Conservation (phyloP, 2,888 invertebrate species). For the Calameuta pallipes region DNA sequence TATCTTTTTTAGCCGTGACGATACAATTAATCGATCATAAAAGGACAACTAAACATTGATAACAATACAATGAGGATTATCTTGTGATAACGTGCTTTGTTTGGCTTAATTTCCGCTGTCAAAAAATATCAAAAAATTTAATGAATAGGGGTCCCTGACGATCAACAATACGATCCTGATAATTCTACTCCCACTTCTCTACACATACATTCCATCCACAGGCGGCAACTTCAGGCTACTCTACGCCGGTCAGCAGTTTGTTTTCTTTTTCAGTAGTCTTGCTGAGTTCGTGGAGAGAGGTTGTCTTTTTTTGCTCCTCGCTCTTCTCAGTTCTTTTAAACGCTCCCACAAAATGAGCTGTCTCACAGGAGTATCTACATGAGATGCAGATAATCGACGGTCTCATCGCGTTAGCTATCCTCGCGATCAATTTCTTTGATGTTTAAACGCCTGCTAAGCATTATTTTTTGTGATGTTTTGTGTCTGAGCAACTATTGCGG, state of each 20-base stretch:
- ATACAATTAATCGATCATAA: neutral
- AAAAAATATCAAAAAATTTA: neutral
- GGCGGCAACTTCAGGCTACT: conserved; percentile 3
- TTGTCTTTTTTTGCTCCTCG: neutral
- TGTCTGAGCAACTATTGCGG: conserved; percentile 20
- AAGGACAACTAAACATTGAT: neutral
- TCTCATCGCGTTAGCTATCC: neutral
- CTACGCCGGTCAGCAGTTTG: neutral
- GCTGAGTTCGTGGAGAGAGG: conserved; percentile 12
- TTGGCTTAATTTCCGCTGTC: neutral
- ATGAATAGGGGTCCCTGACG: neutral
- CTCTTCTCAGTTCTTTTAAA: neutral
- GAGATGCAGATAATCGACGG: conserved; percentile 1
- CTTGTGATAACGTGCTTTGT: neutral
- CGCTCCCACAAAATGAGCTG: neutral
- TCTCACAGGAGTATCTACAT: neutral
- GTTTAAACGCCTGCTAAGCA: conserved; percentile 18
- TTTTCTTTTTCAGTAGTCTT: conserved; percentile 14
- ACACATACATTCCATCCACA: neutral
- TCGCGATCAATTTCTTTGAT: conserved; percentile 6
- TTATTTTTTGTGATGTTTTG: conserved; percentile 22
- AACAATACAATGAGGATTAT: neutral
- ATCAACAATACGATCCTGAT: neutral
- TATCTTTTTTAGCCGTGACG: neutral
- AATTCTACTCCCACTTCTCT: neutral